Conservation (phyloP, 2,113 vertebrate genomes). For the Boulengeromyrus knoepffleri region DNA sequence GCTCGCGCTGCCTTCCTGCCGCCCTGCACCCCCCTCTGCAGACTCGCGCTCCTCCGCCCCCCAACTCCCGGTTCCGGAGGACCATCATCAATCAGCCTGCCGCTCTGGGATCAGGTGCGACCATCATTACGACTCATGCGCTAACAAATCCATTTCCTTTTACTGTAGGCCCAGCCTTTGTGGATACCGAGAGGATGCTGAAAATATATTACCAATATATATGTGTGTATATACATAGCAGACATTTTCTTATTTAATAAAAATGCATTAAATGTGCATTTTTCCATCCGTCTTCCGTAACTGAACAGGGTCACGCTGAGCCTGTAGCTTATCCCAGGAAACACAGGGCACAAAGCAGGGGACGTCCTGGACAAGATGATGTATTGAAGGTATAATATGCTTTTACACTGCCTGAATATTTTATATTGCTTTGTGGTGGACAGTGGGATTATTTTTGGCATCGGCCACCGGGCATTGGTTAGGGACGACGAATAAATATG, state of each 20-base stretch:
- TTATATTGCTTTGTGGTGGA: background rate
- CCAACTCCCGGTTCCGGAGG: too few species aligned
- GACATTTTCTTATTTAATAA: background rate
- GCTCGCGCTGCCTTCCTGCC: background rate
- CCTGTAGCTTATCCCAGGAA: background rate
- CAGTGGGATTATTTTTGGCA: background rate
- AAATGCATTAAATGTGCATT: background rate
- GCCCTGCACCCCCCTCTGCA: background rate
- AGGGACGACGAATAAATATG: background rate
- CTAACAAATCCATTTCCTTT: background rate
- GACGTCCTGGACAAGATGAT: background rate
- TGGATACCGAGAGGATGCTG: background rate
- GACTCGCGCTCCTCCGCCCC: background rate
- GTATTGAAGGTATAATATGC: background rate
- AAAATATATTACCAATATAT: background rate
- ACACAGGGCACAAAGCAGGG: background rate
- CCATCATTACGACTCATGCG: background rate
- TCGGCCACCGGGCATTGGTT: background rate
- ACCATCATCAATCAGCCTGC: background rate
- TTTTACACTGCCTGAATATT: background rate
- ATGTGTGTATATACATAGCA: background rate
- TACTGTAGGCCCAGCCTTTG: background rate
- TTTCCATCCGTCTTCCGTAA: background rate
- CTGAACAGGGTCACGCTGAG: background rate
- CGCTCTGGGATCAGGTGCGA: background rate